Base-by-base conservation (phyloP, 2,888 invertebrate species). In the Yponomeuta sedellus region DNA sequence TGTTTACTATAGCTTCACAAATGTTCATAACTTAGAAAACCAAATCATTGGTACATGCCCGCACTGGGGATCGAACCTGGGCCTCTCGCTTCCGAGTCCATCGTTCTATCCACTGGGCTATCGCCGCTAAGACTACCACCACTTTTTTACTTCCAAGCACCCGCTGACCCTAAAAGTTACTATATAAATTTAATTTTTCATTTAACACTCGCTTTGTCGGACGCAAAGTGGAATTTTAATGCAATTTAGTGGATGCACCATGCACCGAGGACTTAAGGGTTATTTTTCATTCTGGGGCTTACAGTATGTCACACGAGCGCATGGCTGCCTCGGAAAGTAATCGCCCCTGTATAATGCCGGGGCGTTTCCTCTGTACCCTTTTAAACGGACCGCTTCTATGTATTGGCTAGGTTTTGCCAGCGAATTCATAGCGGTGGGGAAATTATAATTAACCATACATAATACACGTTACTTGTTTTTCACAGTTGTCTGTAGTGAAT, bases 181-280 rank as follows among this genome's bases (percentile, higher is more conserved):
- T 69, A 69, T 68, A 70, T 70, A 69, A 72, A 72, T 75, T 77
- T 75, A 78, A 79, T 80, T 79, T 80, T 80, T 79, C 78, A 80
- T 83, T 80, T 79, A 74, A 67, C 73, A 59, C 44, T 16, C 44
- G 69, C 66, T 68, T 71, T 70, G 71, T 72, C 68, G 73, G 71
- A 72, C 74, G 77, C 79, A 80, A 81, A 85, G 78, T 70, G 73
- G 81, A 82, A 80, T 83, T 80, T 84, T 84, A 83, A 85, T 84
- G 81, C 80, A 86, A 81, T 84, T 82, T 79, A 76, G 75, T 77
- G 74, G 74, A 76, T 71, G 75, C 78, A 77, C 69, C 62, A 72
- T 72, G 72, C 67, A 71, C 69, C 67, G 67, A 40, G 64, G 70
- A 68, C 70, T 69, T 64, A 66, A 64, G 71, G 68, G 68, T 71